Base-by-base conservation (phyloP, 2,797 vertebrate species). In the Onychomys arenicola region DNA sequence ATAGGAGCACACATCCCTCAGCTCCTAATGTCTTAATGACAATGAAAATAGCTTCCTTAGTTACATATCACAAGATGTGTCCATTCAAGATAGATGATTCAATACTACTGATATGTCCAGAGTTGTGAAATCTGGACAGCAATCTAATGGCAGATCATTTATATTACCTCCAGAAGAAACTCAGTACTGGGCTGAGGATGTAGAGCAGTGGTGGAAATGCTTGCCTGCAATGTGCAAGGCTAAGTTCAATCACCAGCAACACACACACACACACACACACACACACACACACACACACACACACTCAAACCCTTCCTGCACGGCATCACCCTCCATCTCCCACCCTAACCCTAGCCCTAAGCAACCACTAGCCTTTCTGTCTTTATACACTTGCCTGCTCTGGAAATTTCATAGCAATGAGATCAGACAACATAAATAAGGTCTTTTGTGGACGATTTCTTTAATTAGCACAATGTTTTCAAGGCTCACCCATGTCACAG, bases 401-500 rank as follows among this genome's bases (percentile, higher is more conserved):
- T 75, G 46, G 65, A 14, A 32, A 82, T 87, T 95, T 93, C 32
- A 34, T 25, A 57, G 40, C 81, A 83, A 88, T 25, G 46, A 43
- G 43, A 75, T 49, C 86, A 94, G 10, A 57, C 25, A 91, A 73
- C 19, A 71, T 27, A 40, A n/a, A 10, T 23, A 37, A 40, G 6
- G 49, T 43, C 17, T 92, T 83, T 43, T 67, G 85, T 29, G 27
- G 81, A 19, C 43, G 57, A 40, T 69, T 95, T 93, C 82, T 67
- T 77, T n/a, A 96, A 94, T 49, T 80, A 63, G 46, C 34, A 1
- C n/a, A 67, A 46, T 77, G 49, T 43, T 90, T 91, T 91, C 14
- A 80, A 69, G 52, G 59, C 57, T 96, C 46, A 43, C 63, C 63
- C 46, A 11, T 21, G 40, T 14, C 40, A 14, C 40, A 86, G 49